Conservation (phyloP, 2,797 vertebrate genomes). For the Aselliscus stoliczkanus region DNA sequence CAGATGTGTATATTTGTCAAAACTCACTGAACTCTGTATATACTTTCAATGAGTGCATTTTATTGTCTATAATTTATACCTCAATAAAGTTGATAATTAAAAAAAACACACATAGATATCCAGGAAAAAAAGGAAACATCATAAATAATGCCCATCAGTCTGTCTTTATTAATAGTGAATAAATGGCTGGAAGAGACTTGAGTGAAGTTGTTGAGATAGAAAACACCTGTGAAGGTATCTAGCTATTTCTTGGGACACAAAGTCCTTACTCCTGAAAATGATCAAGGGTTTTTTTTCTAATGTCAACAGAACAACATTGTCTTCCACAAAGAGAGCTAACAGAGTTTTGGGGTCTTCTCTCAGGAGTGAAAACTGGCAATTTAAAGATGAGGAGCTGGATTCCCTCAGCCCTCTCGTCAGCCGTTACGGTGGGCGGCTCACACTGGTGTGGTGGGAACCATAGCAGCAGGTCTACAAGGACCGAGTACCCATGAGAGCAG, state of each 20-base stretch:
- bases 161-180: neutral
- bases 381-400: neutral
- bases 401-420: neutral
- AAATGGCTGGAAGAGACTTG: neutral
- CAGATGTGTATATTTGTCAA: neutral
- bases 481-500: neutral
- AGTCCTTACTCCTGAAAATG: neutral
- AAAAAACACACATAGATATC: neutral
- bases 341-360: neutral
- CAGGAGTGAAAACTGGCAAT: neutral
- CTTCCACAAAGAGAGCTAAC: neutral
- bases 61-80: neutral
- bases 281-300: neutral
- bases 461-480: neutral
- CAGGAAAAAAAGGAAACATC: neutral
- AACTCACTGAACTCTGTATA: neutral
- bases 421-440: neutral
- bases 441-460: neutral
- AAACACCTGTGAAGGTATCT: neutral
- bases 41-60: neutral
- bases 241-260: neutral
- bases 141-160: neutral
- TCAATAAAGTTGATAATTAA: neutral
- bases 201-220: neutral
- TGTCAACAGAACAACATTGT: neutral